Conservation (phyloP, 2,797 vertebrate genomes). For the Coregonus ussuriensis region DNA sequence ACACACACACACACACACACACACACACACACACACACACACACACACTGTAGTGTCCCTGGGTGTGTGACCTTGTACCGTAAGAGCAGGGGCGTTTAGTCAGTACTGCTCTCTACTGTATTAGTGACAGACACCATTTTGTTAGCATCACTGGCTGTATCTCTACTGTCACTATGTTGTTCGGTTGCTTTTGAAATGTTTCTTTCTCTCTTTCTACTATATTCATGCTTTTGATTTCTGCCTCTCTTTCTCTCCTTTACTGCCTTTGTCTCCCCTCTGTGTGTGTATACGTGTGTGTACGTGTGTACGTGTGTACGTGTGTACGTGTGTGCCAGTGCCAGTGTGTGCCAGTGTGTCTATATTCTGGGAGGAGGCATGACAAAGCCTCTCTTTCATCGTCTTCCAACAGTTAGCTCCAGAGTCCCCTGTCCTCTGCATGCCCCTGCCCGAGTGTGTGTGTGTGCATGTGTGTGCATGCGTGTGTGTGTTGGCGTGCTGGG, state of each 20-base stretch:
- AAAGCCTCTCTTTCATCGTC: conserved; percentile 24
- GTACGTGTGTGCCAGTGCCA: conserved; percentile 39
- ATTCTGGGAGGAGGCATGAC: conserved; percentile 16
- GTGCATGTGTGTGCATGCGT: conserved; percentile 8
- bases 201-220: background rate
- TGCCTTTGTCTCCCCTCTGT: background rate
- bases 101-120: background rate
- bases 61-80: conserved; percentile 10
- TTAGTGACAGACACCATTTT: background rate
- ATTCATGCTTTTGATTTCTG: background rate
- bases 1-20: conserved; percentile 13
- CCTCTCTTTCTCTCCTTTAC: conserved; percentile 14
- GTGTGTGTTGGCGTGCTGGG: conserved; percentile 39
- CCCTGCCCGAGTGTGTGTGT: conserved; percentile 35
- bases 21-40: conserved; percentile 8
- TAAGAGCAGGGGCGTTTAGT: background rate
- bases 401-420: conserved; percentile 46
- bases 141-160: background rate
- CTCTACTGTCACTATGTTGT: background rate
- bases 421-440: conserved; percentile 45
- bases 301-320: conserved; percentile 34
- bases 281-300: conserved; percentile 12
- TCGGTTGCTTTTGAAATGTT: background rate
- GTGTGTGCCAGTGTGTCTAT: conserved; percentile 25
- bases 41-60: background rate